Conservation (phyloP, 2,888 invertebrate genomes). For the Amphipoea lucens region DNA sequence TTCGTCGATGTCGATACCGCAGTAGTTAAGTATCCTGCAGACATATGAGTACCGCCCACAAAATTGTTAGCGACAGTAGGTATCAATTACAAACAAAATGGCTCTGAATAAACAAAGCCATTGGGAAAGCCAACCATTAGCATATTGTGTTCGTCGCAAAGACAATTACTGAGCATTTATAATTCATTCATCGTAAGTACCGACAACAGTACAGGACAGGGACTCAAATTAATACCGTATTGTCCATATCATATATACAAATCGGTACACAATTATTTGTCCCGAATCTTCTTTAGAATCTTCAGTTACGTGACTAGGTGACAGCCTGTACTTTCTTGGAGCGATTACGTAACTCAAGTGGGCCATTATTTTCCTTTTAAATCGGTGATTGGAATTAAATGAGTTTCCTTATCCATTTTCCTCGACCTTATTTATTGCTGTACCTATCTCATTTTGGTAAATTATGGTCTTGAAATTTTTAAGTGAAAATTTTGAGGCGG, state of each 20-base stretch:
- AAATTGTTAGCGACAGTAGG: slow-evolving; percentile 34
- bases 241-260: slow-evolving; percentile 11
- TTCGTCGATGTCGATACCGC: not conserved
- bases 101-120: slow-evolving; percentile 53
- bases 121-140: slow-evolving; percentile 48
- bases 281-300: slow-evolving; percentile 14
- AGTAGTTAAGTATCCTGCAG: not conserved
- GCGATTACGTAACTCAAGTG: slow-evolving; percentile 34
- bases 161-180: slow-evolving; percentile 51
- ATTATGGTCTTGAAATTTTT: not conserved
- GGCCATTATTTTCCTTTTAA: slow-evolving; percentile 39
- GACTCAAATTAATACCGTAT: slow-evolving; percentile 30
- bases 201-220: slow-evolving; percentile 26
- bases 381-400: slow-evolving; percentile 44
- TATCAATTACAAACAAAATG: slow-evolving; percentile 62
- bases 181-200: slow-evolving; percentile 34
- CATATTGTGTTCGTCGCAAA: slow-evolving; percentile 35
- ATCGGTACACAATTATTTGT: slow-evolving; percentile 18
- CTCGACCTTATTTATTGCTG: slow-evolving; percentile 14
- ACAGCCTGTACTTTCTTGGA: slow-evolving; percentile 3
- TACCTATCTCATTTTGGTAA: not conserved
- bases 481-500: not conserved
- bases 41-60: slow-evolving; percentile 12
- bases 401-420: slow-evolving; percentile 40
- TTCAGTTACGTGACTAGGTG: slow-evolving; percentile 9